Evolutionary conservation across 2,888 invertebrate species (phyloP).

Genomic region (Eumacrocentrus americanus): DNA sequence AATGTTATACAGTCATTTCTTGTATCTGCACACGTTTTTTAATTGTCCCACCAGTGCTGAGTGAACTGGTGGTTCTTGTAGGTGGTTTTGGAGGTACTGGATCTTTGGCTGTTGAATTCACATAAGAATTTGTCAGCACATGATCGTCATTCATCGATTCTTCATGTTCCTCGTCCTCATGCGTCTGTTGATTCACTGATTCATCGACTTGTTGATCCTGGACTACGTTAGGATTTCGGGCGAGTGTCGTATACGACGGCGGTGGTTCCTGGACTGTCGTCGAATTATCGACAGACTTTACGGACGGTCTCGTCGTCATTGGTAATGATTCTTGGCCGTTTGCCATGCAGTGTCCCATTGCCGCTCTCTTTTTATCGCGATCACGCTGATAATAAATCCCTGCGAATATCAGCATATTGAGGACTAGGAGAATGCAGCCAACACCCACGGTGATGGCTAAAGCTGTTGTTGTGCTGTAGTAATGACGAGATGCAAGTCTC

Average conservation of each 20-base stretch:
- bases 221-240: slow-evolving; percentile 52
- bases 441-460: slow-evolving; percentile 79
- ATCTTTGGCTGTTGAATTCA: slow-evolving; percentile 41
- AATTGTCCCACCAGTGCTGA: slow-evolving; percentile 63
- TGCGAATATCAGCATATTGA: slow-evolving; percentile 78
- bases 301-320: slow-evolving; percentile 59
- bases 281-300: slow-evolving; percentile 55
- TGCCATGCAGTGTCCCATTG: slow-evolving; percentile 46
- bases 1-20: slow-evolving; percentile 78
- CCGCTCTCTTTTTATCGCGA: slow-evolving; percentile 62
- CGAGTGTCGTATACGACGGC: slow-evolving; percentile 64
- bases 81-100: slow-evolving; percentile 56
- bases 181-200: slow-evolving; percentile 24
- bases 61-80: slow-evolving; percentile 51
- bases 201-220: slow-evolving; percentile 31
- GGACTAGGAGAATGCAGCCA: slow-evolving; percentile 73
- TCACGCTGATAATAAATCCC: slow-evolving; percentile 78
- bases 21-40: slow-evolving; percentile 83
- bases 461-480: slow-evolving; percentile 76
- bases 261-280: slow-evolving; percentile 61
- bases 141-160: slow-evolving; percentile 1
- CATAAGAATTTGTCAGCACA: slow-evolving; percentile 26
- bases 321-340: slow-evolving; percentile 58
- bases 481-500: slow-evolving; percentile 65
- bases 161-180: slow-evolving; percentile 17